These are phyloP conservation scores for Echiichthys vipera DNA, from an alignment of 2,797 vertebrate species.

Conservation along the genomic window DNA sequence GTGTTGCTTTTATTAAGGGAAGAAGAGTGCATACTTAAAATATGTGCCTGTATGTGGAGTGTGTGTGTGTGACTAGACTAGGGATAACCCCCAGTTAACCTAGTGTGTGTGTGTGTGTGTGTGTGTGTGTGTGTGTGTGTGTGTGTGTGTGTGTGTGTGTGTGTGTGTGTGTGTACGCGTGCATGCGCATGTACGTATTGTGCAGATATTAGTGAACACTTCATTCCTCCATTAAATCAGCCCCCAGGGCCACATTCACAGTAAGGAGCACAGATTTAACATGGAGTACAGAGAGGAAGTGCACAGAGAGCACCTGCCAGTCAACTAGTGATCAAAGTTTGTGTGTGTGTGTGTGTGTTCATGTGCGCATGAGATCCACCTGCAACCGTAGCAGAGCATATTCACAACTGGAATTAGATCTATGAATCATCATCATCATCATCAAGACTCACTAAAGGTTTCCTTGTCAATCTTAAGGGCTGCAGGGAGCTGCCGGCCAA, in stretches of 20 bases:
- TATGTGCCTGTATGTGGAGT: slow-evolving; percentile 6
- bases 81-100: too few relatives aligned
- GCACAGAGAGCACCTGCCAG: slow-evolving; percentile 37
- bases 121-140: background rate
- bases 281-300: slow-evolving; percentile 23
- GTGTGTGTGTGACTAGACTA: background rate
- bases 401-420: slow-evolving; percentile 30
- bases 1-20: slow-evolving; percentile 24
- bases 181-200: background rate
- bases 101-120: background rate
- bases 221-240: slow-evolving; percentile 92
- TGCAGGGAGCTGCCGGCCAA: slow-evolving; percentile 29
- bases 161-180: background rate
- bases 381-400: slow-evolving; percentile 5
- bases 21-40: slow-evolving; percentile 8
- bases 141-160: background rate
- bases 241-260: slow-evolving; percentile 90
- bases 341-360: slow-evolving; percentile 6
- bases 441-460: slow-evolving; percentile 38
- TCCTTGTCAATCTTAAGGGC: slow-evolving; percentile 31
- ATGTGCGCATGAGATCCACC: background rate
- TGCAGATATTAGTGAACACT: slow-evolving; percentile 90
- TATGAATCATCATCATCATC: slow-evolving; percentile 64
- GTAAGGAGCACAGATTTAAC: slow-evolving; percentile 68
- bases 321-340: slow-evolving; percentile 34